phyloP scores from a whole-genome alignment of 2,888 invertebrate species.

The Mimas tiliae region DNA sequence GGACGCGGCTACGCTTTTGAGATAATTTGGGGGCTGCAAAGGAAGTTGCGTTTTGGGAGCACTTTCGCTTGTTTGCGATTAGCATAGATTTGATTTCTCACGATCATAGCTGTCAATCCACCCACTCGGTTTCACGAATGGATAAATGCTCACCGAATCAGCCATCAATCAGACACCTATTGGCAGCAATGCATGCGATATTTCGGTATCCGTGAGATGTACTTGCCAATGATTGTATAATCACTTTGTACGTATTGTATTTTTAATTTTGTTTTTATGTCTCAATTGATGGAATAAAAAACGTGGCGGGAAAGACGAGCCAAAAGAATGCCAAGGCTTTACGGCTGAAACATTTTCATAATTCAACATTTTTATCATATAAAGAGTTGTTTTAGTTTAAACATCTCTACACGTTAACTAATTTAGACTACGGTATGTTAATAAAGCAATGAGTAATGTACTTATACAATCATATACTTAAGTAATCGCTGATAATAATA shows the following conservation, averaged over 20 bases:
- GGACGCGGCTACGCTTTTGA: constrained; percentile 57
- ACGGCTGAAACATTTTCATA: background rate
- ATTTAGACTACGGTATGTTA: background rate
- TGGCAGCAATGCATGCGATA: constrained; percentile 75
- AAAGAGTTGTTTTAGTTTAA: too few species aligned
- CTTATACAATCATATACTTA: background rate
- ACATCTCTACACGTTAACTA: background rate
- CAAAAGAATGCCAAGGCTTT: background rate
- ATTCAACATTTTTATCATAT: too few species aligned
- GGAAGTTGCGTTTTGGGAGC: constrained; percentile 71
- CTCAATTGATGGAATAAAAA: constrained; percentile 9
- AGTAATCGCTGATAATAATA: too few species aligned
- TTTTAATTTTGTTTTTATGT: constrained; percentile 46
- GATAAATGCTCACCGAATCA: constrained; percentile 57
- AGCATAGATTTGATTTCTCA: constrained; percentile 48
- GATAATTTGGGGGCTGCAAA: constrained; percentile 65
- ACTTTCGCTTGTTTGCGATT: constrained; percentile 63
- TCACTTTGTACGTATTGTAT: constrained; percentile 43
- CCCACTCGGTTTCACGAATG: constrained; percentile 51
- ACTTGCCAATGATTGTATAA: constrained; percentile 77
- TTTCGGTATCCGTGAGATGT: constrained; percentile 71
- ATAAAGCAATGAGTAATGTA: background rate
- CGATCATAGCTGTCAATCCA: constrained; percentile 54
- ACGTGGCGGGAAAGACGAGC: background rate
- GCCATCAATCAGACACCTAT: constrained; percentile 69